Evolutionary conservation across 2,113 vertebrate species (phyloP), one percentile per base, ranked within the genome.

Genomic region (Gallinago media): DNA sequence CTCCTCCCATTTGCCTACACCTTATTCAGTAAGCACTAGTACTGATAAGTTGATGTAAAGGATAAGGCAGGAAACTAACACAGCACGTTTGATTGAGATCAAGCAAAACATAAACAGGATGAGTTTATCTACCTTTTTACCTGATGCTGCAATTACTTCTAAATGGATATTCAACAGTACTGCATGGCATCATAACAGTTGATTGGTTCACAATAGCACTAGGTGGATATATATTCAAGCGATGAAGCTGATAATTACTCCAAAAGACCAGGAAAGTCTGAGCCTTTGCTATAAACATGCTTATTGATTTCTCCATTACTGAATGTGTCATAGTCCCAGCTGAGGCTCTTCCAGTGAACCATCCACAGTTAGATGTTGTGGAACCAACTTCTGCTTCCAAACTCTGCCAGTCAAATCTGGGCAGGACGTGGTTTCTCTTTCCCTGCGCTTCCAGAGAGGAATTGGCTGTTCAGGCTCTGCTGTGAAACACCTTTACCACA

Each of bases 101-200:
- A 93, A 88, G 50, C 3, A 22, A 84, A 85, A 47, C 13, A 12
- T 52, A 67, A 74, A 79, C 20, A 68, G 49, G 34, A 75, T 62
- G 52, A 58, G 3, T 16, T 46, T 40, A 50, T 36, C 88, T 52
- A 56, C 34, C 25, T 54, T 67, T 93, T 86, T 23, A 81, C 52
- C 58, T 49, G 7, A 63, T 44, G 16, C 54, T 44, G 31, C 71
- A 85, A 65, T 20, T 88, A 63, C 6, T 49, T 44, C 31, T 65
- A 79, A 65, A 40, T n/a, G 52, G 50, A 44, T 78, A 42, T 49
- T 49, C 72, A 65, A 72, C 42, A 22, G 16, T 15, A 47, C 26
- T 75, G 58, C 59, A 70, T 5, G 23, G 26, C 46, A 54, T 27
- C 1, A 0, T 49, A n/a, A 50, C 44, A 22, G 5, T 0, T 44